Evolutionary conservation across 1,140 invertebrate genomes (phyloP), one percentile per base, ranked within the genome.

Genomic region (Achroia grisella): DNA sequence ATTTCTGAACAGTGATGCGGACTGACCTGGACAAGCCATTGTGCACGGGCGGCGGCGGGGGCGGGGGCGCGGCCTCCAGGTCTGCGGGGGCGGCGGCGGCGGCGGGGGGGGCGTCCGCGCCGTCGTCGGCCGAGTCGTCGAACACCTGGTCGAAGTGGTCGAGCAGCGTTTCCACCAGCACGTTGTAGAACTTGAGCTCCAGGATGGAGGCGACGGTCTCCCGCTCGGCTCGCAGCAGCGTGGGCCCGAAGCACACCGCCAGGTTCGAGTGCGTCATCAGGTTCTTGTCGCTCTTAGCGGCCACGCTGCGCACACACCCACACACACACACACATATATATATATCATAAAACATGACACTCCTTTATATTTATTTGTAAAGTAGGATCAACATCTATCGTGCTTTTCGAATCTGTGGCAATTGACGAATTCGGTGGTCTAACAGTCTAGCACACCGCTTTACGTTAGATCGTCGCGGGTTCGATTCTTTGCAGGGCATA

Each of bases 201-300:
- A 99, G 94, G 67, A 99, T 98, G 58, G 97, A 96, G 28, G 97
- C 97, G 39, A 99, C 94, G 2, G 97, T 97, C 88, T 99, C 97
- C 76, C 98, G 95, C 87, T 96, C 94, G 4, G 97, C 94, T 43
- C 97, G 89, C 66, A 99, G 88, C 54, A 99, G 87, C 23, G 97
- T 98, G n/a, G 98, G 98, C 13, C 97, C 97, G 87, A 99, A 99
- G 82, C 98, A 99, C n/a, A 99, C 97, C 1, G 96, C 96, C 44
- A 99, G 86, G 88, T 99, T 99, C 44, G 95, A 95, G 15, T 96
- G 90, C n/a, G 94, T 96, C 98, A 99, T 99, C 69, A 98, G 89
- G 87, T 99, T 99, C 74, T 95, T 95, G 57, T 95, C 93, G 76
- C 90, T 89, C 71, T 93, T 92, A 28, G 91, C 90, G 10, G 94